A percentile compares a stretch with the other conserved stretches of the same genome.
phyloP scores from a whole-genome alignment of 1,140 invertebrate species.

The Phymastichus coffea region DNA sequence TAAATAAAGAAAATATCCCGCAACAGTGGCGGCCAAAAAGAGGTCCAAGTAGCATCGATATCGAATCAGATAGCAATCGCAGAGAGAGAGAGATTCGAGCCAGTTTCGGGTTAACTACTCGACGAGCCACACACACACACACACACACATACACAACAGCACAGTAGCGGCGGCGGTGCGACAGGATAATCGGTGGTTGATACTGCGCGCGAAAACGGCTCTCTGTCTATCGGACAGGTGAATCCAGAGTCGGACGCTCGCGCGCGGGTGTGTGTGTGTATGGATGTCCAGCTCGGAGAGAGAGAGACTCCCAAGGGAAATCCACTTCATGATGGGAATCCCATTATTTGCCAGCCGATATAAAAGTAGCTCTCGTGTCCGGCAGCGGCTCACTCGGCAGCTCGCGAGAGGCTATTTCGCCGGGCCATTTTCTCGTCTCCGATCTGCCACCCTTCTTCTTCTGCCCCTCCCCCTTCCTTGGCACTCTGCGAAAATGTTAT shows the following conservation, averaged over 20 bases:
- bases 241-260: too few relatives aligned
- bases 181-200: conserved; percentile 35
- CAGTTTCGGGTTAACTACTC: conserved; percentile 5
- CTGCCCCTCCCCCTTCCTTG: conserved; percentile 13
- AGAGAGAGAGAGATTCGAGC: too few relatives aligned
- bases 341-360: conserved; percentile 57
- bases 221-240: conserved; percentile 37
- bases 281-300: conserved; percentile 50
- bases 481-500: too few relatives aligned
- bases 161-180: too few relatives aligned
- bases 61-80: too few relatives aligned
- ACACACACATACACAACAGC: too few relatives aligned
- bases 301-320: conserved; percentile 56
- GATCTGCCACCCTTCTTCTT: conserved; percentile 16
- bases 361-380: conserved; percentile 49
- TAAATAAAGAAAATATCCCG: too few relatives aligned
- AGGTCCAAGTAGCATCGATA: too few relatives aligned
- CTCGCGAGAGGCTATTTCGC: conserved; percentile 38
- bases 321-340: conserved; percentile 60
- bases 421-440: conserved; percentile 26
- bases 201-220: conserved; percentile 33
- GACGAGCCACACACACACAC: too few relatives aligned
- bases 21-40: too few relatives aligned
- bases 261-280: conserved; percentile 33
- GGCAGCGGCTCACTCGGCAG: too few relatives aligned